A percentile compares a stretch with the other conserved stretches of the same genome.
These are phyloP conservation scores for Sisor rabdophorus DNA, from an alignment of 2,113 vertebrate genomes.

Conservation along the genomic window DNA sequence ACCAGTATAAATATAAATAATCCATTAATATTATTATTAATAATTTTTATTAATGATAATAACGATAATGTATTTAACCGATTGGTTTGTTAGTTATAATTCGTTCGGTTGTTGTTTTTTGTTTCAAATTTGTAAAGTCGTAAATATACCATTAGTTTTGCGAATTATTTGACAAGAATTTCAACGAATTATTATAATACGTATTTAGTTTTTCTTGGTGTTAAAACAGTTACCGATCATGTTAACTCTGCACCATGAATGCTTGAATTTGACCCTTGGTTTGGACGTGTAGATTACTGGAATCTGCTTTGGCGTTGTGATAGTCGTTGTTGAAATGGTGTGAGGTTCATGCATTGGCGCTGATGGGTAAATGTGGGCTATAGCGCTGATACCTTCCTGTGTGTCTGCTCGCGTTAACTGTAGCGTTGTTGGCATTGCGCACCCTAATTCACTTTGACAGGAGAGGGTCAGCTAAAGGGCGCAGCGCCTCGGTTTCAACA, in stretches of 20 bases:
- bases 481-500: conserved; percentile 39
- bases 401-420: conserved; percentile 47
- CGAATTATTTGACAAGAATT: too few relatives aligned
- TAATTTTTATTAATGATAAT: too few relatives aligned
- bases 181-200: neutral
- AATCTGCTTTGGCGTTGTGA: conserved; percentile 16
- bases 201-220: neutral
- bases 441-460: conserved; percentile 49
- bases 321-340: conserved; percentile 22
- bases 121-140: too few relatives aligned
- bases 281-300: conserved; percentile 15
- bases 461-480: conserved; percentile 52
- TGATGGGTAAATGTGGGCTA: conserved; percentile 41
- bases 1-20: neutral
- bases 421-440: conserved; percentile 29
- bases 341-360: conserved; percentile 9
- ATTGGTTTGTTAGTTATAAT: too few relatives aligned
- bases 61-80: too few relatives aligned
- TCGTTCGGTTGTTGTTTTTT: too few relatives aligned
- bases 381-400: conserved; percentile 43
- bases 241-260: neutral
- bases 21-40: too few relatives aligned
- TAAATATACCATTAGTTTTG: too few relatives aligned
- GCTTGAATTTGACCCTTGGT: neutral
- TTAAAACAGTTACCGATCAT: neutral